Evolutionary conservation across 2,888 invertebrate genomes (phyloP), one percentile per base, ranked within the genome.

Genomic region (Leptinotarsa tumamoca): DNA sequence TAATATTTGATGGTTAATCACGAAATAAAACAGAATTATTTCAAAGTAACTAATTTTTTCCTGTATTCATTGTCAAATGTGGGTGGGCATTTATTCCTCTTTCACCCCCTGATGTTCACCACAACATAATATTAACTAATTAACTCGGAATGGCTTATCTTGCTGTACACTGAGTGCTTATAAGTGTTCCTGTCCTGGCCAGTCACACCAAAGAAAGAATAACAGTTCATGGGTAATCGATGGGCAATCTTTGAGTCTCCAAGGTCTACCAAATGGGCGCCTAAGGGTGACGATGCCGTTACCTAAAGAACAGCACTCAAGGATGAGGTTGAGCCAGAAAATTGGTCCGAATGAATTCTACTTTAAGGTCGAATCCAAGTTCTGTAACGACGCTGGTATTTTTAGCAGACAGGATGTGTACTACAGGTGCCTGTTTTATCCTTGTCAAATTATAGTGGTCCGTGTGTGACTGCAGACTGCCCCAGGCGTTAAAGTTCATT

Each of bases 401-500:
- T 23, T 23, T 14, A 23, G 14, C 58, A 58, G 58, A 58, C 58
- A 58, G 58, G 58, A 58, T 23, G 23, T 58, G 58, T 58, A 23
- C 23, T 23, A 58, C 58, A 63, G 63, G 63, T 63, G 63, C 63
- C 63, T 33, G 43, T 33, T 63, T 18, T 4, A 63, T 76, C 69
- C 73, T 72, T 77, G 66, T 69, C 61, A 77, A 77, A 79, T 77
- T 79, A 76, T 63, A 74, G 72, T 52, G 67, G 73, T 75, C 72
- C 67, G 66, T 72, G 74, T 74, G 74, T 73, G 74, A 71, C 74
- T 73, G 79, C 76, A 79, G 79, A 79, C 77, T 73, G 79, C 79
- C 77, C n/a, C 63, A 69, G 77, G 79, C 79, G 74, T 76, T 74
- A 66, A 76, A 79, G 79, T 82, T 82, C 81, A 82, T 82, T 82